Percentiles rank a stretch among this genome's conserved stretches.
These are phyloP conservation scores for Pseudorasbora parva DNA, from an alignment of 2,113 vertebrate species.

Conservation along the genomic window DNA sequence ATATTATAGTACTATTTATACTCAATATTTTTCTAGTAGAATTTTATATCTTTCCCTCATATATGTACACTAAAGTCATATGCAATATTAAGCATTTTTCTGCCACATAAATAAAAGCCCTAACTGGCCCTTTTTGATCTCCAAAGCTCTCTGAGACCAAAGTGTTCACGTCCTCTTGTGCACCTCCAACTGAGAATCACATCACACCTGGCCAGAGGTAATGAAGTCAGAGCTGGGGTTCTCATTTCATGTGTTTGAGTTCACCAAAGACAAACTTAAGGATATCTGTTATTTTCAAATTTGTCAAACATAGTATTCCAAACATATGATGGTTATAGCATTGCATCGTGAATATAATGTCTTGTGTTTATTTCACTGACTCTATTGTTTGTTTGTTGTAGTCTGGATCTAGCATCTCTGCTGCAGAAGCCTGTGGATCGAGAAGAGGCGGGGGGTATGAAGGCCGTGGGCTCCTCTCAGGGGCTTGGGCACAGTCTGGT, in stretches of 20 bases:
- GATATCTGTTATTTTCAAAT: background rate
- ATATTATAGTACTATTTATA: background rate
- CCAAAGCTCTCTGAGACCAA: slow-evolving; percentile 94
- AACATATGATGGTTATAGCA: background rate
- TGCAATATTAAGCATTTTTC: background rate
- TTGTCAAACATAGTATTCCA: no score
- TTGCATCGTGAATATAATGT: background rate
- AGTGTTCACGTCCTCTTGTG: slow-evolving; percentile 93
- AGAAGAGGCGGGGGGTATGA: slow-evolving; percentile 74
- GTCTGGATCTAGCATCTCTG: slow-evolving; percentile 87
- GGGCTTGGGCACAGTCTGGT: slow-evolving; percentile 87
- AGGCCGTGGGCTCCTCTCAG: slow-evolving; percentile 78
- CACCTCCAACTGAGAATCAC: slow-evolving; percentile 85
- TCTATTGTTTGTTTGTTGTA: slow-evolving; percentile 56
- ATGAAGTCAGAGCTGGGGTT: background rate
- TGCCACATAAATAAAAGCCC: background rate
- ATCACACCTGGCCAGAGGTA: slow-evolving; percentile 86
- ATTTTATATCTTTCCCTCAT: background rate
- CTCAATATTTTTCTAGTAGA: background rate
- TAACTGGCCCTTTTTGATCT: slow-evolving; percentile 20
- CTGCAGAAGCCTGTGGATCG: slow-evolving; percentile 86
- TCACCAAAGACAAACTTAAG: background rate
- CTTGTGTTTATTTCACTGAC: slow-evolving; percentile 18
- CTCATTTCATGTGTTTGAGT: background rate
- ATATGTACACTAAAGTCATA: background rate